phyloP scores from a whole-genome alignment of 2,888 invertebrate species.

The Thumatha senex region DNA sequence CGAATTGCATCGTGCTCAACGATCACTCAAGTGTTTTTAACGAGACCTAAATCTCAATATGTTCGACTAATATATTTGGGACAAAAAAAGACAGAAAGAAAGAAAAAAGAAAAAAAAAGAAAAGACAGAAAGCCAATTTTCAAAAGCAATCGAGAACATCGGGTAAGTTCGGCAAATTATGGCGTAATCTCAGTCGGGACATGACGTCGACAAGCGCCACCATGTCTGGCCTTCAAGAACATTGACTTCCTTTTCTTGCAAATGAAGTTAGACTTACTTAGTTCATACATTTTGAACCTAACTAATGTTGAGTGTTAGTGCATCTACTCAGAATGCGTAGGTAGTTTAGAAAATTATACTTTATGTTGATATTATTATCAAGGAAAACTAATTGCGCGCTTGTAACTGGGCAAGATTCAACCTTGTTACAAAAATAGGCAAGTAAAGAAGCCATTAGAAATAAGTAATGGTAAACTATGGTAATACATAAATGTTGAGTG shows the following conservation, averaged over 20 bases:
- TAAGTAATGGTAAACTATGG: too few relatives aligned
- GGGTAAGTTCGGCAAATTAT: conserved; percentile 63
- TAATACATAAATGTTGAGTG: too few relatives aligned
- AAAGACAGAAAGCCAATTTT: too few relatives aligned
- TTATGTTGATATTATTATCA: too few relatives aligned
- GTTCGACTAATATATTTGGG: neutral
- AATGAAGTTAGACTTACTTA: conserved; percentile 36
- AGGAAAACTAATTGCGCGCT: too few relatives aligned
- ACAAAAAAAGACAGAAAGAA: neutral
- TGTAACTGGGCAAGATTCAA: too few relatives aligned
- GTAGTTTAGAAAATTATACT: too few relatives aligned
- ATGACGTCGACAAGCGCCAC: conserved; percentile 59
- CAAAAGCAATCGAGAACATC: conserved; percentile 57
- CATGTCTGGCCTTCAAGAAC: conserved; percentile 64
- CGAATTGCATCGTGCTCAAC: conserved; percentile 55
- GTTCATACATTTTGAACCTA: neutral
- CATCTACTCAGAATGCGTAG: too few relatives aligned
- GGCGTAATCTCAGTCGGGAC: conserved; percentile 58
- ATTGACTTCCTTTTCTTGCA: conserved; percentile 59
- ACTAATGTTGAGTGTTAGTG: too few relatives aligned
- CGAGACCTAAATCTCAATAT: conserved; percentile 3
- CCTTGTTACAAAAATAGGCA: too few relatives aligned
- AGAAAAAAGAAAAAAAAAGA: too few relatives aligned
- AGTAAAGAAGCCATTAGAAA: too few relatives aligned
- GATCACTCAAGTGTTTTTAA: conserved; percentile 16